A percentile compares a stretch with the other conserved stretches of the same genome.
Conservation (phyloP, 92 coral and sea anemone genomes). For the Nematostella vectensis region DNA sequence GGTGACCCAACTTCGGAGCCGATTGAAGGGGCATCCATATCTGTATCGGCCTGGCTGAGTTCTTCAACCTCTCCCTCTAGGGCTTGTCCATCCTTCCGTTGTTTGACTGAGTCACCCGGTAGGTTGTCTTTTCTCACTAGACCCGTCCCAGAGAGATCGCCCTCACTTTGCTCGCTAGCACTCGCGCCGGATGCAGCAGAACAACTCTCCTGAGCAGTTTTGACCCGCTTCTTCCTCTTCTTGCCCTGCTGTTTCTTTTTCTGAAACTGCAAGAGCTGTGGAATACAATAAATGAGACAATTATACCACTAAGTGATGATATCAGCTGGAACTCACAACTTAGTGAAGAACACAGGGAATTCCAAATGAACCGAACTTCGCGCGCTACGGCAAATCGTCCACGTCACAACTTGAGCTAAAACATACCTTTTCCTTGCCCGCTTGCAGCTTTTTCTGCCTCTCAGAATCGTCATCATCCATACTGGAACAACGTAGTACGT, state of each 20-base stretch:
- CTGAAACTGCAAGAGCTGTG: constrained; percentile 31
- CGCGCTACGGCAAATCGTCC: constrained; percentile 46
- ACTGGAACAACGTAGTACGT: constrained; percentile 8
- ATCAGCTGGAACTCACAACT: constrained; percentile 15
- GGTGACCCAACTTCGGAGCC: constrained; percentile 86
- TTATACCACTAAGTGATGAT: not conserved
- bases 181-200: constrained; percentile 36
- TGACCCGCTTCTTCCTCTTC: constrained; percentile 59
- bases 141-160: constrained; percentile 25
- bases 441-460: constrained; percentile 89
- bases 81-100: constrained; percentile 7
- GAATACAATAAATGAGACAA: not conserved
- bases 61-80: constrained; percentile 56
- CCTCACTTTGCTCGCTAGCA: constrained; percentile 27
- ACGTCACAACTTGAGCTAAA: constrained; percentile 35
- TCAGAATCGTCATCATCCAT: constrained; percentile 98
- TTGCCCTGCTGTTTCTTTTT: constrained; percentile 72
- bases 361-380: constrained; percentile 39
- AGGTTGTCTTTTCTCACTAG: constrained; percentile 29
- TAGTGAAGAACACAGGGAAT: constrained; percentile 18
- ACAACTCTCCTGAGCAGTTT: constrained; percentile 31
- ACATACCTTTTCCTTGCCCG: constrained; percentile 89
- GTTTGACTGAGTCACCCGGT: constrained; percentile 23
- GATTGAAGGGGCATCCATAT: constrained; percentile 84
- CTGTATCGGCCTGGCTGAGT: constrained; percentile 85